phyloP scores from a whole-genome alignment of 2,797 vertebrate species.

The Vireo griseus region DNA sequence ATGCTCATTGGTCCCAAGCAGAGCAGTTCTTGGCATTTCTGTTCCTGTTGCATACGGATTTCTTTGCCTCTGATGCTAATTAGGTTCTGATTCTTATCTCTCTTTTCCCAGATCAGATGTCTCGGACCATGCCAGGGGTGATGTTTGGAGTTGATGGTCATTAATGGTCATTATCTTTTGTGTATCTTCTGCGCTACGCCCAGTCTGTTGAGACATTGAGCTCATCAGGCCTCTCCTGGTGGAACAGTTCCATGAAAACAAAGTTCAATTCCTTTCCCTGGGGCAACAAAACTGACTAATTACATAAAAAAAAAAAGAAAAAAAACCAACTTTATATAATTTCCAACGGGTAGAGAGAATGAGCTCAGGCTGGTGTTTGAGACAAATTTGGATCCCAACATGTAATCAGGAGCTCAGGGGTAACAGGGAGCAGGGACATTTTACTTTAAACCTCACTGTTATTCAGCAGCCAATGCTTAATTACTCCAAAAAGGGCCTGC shows the following conservation, averaged over 20 bases:
- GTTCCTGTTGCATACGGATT: accelerated
- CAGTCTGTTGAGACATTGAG: no score
- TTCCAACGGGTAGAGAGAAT: background rate
- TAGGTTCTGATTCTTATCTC: background rate
- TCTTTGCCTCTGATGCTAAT: accelerated
- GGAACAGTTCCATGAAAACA: background rate
- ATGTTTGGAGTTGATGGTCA: background rate
- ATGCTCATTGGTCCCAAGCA: background rate
- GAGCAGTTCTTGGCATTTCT: accelerated
- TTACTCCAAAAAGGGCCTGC: background rate
- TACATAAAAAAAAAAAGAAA: no score
- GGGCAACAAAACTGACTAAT: background rate
- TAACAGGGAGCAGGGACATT: background rate
- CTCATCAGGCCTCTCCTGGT: accelerated
- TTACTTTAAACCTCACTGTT: background rate
- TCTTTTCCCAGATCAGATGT: background rate
- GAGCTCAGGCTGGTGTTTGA: background rate
- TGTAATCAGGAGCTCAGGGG: background rate
- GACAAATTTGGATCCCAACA: background rate
- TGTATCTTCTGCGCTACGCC: background rate
- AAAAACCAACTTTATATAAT: background rate
- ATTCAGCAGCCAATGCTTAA: background rate
- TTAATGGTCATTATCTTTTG: background rate
- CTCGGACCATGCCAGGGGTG: background rate
- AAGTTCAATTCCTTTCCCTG: accelerated